These are phyloP conservation scores for Noturus placidus DNA, from an alignment of 2,113 vertebrate species.

Conservation along the genomic window DNA sequence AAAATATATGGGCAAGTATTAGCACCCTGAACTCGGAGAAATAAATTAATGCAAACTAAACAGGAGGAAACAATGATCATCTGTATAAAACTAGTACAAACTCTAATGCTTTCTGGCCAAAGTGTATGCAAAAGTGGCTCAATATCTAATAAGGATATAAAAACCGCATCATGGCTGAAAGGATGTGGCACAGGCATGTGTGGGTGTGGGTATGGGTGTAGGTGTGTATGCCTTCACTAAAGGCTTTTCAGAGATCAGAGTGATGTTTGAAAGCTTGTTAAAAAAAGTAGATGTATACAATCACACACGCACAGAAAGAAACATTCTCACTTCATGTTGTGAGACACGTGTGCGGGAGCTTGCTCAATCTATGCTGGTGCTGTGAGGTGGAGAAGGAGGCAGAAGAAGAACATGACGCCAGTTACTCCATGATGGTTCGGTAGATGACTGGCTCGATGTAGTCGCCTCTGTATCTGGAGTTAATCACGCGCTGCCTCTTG, in stretches of 20 bases:
- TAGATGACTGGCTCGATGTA: constrained; percentile 98
- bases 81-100: constrained; percentile 27
- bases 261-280: constrained; percentile 19
- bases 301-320: background rate
- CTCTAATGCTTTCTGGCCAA: constrained; percentile 17
- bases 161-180: background rate
- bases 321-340: background rate
- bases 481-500: constrained; percentile 95
- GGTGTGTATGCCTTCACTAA: background rate
- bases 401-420: background rate
- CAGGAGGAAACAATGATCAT: constrained; percentile 1
- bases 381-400: constrained; percentile 19
- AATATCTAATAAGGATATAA: background rate
- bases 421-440: constrained; percentile 97
- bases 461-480: constrained; percentile 95
- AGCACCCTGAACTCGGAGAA: constrained; percentile 31
- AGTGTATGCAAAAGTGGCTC: background rate
- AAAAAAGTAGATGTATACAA: constrained; percentile 1
- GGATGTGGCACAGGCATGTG: background rate
- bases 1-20: constrained; percentile 33
- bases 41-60: constrained; percentile 40
- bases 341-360: background rate
- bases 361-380: constrained; percentile 63
- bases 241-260: background rate
- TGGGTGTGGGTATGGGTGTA: no score